Conservation (phyloP, 2,888 invertebrate genomes). For the Spialia ferax region DNA sequence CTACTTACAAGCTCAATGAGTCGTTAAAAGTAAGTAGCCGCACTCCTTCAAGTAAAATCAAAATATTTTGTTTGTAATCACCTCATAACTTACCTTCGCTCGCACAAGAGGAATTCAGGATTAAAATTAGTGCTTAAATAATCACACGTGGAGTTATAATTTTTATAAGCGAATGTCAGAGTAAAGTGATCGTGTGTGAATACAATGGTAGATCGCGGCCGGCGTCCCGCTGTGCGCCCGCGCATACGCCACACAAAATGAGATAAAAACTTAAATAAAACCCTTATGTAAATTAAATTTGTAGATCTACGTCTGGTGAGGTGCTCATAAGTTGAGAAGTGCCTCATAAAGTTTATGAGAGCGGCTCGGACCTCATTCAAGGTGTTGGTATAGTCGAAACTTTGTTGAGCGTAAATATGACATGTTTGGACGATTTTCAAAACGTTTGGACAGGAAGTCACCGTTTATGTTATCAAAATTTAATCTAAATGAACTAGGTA, state of each 20-base stretch:
- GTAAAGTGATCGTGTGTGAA: constrained; percentile 75
- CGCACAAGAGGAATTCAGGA: constrained; percentile 44
- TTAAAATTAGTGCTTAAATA: constrained; percentile 63
- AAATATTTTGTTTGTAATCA: constrained; percentile 38
- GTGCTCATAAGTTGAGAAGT: constrained; percentile 44
- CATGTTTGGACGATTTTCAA: constrained; percentile 28
- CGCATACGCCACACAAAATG: constrained; percentile 71
- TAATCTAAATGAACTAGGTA: neutral
- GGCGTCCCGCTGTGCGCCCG: constrained; percentile 73
- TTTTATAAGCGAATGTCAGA: constrained; percentile 77
- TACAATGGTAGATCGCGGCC: constrained; percentile 72
- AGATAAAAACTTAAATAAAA: constrained; percentile 75
- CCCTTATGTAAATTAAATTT: constrained; percentile 82
- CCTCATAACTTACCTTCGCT: constrained; percentile 38
- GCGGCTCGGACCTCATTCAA: constrained; percentile 23
- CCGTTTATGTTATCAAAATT: neutral
- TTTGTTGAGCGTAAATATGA: constrained; percentile 32
- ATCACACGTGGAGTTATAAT: constrained; percentile 77
- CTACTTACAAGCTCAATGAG: no score
- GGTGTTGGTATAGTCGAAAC: constrained; percentile 30
- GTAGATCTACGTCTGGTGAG: constrained; percentile 62
- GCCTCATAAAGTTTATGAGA: constrained; percentile 39
- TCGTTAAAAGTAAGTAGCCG: constrained; percentile 14
- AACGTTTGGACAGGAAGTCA: constrained; percentile 22
- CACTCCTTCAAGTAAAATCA: constrained; percentile 38